Evolutionary conservation across 2,888 invertebrate species (phyloP).

Genomic region (Hypena proboscidalis): DNA sequence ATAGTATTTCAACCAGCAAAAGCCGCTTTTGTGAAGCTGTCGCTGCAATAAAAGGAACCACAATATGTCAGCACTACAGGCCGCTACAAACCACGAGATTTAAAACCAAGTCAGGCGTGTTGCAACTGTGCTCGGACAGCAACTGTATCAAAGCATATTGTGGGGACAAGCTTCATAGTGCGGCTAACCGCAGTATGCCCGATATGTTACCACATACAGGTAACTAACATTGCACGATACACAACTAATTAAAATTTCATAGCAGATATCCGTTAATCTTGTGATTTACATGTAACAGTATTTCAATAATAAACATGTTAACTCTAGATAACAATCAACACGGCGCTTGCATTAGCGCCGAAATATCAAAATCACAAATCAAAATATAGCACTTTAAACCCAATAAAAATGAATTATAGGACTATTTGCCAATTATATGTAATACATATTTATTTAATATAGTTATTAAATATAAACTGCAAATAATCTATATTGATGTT

Average conservation of each 20-base stretch:
- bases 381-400: too few relatives aligned
- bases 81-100: constrained; percentile 46
- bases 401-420: too few relatives aligned
- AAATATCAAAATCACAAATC: too few relatives aligned
- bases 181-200: constrained; percentile 43
- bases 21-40: constrained; percentile 34
- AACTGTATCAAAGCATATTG: constrained; percentile 47
- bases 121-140: constrained; percentile 44
- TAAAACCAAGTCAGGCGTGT: constrained; percentile 46
- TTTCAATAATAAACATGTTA: too few relatives aligned
- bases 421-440: too few relatives aligned
- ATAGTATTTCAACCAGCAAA: constrained; percentile 31
- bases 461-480: too few relatives aligned
- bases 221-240: not conserved
- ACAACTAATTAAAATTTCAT: constrained; percentile 3
- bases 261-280: not conserved
- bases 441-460: too few relatives aligned
- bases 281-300: too few relatives aligned
- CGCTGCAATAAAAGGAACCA: constrained; percentile 45
- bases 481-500: too few relatives aligned
- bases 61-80: constrained; percentile 35
- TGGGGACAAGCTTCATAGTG: constrained; percentile 42
- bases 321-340: too few relatives aligned
- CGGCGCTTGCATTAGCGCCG: too few relatives aligned
- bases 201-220: constrained; percentile 5